phyloP scores from a whole-genome alignment of 2,797 vertebrate species.

The Trichosurus vulpecula region DNA sequence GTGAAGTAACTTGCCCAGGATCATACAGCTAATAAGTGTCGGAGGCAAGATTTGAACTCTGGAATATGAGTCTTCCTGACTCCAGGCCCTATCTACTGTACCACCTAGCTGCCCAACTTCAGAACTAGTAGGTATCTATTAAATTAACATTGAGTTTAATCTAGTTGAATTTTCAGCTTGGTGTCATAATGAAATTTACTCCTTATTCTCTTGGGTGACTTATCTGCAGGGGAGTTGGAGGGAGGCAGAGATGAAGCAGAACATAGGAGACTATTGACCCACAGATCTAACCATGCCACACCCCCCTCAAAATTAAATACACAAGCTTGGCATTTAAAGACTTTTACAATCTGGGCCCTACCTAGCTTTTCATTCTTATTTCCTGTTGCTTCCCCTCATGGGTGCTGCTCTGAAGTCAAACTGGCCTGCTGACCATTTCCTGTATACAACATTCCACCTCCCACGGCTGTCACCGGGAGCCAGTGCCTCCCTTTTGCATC shows the following conservation, averaged over 20 bases:
- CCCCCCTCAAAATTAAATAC: not conserved
- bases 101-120: not conserved
- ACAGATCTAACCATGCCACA: not conserved
- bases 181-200: not conserved
- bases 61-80: not conserved
- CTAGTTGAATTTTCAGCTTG: not conserved
- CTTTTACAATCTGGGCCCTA: not conserved
- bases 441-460: not conserved
- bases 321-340: not conserved
- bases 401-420: not conserved
- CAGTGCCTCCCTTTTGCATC: not conserved
- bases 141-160: not conserved
- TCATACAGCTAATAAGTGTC: not conserved
- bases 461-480: not conserved
- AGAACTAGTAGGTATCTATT: not conserved
- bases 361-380: not conserved
- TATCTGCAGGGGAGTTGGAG: not conserved
- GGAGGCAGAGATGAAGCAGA: not conserved
- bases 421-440: not conserved
- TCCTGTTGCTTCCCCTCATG: not conserved
- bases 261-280: not conserved
- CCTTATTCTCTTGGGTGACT: not conserved
- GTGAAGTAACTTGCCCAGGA: not conserved
- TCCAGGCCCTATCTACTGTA: not conserved
- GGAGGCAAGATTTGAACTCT: not conserved